Evolutionary conservation across 2,888 invertebrate genomes (phyloP).

Genomic region (Meteorus cinctellus): DNA sequence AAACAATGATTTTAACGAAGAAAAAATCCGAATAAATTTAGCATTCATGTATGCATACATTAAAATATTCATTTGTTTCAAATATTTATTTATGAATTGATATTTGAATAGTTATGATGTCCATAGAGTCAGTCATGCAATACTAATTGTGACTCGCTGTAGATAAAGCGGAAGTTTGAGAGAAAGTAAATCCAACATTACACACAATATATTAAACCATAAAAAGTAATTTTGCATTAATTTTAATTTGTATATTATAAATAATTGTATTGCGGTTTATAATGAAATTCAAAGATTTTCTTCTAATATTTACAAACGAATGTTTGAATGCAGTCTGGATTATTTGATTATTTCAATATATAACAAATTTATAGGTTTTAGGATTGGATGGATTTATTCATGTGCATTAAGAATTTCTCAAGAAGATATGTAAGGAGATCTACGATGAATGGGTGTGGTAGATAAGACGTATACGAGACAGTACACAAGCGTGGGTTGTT

Average conservation of each 20-base stretch:
- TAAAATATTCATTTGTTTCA: conserved; percentile 3
- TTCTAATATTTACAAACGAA: too few relatives aligned
- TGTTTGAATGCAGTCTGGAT: too few relatives aligned
- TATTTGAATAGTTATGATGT: conserved; percentile 24
- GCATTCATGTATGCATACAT: background rate
- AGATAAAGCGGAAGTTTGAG: conserved; percentile 37
- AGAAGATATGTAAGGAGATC: background rate
- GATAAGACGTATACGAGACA: background rate
- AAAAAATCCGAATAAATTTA: background rate
- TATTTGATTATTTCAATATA: background rate
- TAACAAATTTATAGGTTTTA: background rate
- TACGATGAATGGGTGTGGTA: conserved; percentile 11
- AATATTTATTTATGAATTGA: conserved; percentile 18
- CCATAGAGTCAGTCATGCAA: conserved; percentile 33
- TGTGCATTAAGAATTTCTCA: background rate
- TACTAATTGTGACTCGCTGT: conserved; percentile 42
- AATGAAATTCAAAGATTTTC: background rate
- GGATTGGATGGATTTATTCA: background rate
- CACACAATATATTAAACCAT: conserved; percentile 10
- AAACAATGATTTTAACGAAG: background rate
- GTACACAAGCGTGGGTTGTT: background rate
- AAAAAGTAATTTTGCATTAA: background rate
- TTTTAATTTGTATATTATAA: background rate
- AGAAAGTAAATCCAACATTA: conserved; percentile 37
- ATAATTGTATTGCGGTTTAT: background rate